Evolutionary conservation across 2,113 vertebrate species (phyloP).

Genomic region (Lutjanus erythropterus): DNA sequence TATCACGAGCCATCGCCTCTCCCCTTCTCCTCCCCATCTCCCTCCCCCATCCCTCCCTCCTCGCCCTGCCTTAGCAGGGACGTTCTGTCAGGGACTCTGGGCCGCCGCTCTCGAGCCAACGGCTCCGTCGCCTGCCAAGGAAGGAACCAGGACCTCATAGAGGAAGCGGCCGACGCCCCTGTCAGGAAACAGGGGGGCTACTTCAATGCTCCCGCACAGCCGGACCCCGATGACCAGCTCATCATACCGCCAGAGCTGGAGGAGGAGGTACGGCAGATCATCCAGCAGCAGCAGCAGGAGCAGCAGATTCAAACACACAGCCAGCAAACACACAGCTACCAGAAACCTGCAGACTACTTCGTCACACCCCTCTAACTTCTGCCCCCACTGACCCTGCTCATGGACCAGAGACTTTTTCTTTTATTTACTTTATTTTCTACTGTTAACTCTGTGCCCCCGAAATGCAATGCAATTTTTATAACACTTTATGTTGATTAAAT

Average conservation of each 20-base stretch:
- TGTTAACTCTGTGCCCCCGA: conserved; percentile 66
- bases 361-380: conserved; percentile 91
- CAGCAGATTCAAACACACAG: conserved; percentile 76
- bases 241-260: conserved; percentile 98
- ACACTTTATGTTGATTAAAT: conserved; percentile 63
- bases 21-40: conserved; percentile 70
- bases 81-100: conserved; percentile 87
- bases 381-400: conserved; percentile 28
- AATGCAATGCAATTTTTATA: conserved; percentile 76
- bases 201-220: conserved; percentile 95
- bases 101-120: conserved; percentile 89
- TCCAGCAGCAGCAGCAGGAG: conserved; percentile 91
- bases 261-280: conserved; percentile 97
- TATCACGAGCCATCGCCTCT: conserved; percentile 45
- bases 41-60: conserved; percentile 87
- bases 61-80: conserved; percentile 88
- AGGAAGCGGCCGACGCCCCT: conserved; percentile 91
- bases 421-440: conserved; percentile 71
- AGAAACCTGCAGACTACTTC: conserved; percentile 89
- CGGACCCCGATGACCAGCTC: conserved; percentile 96
- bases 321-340: conserved; percentile 82
- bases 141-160: conserved; percentile 94
- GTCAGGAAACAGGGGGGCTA: conserved; percentile 93
- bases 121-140: conserved; percentile 94
- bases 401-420: conserved; percentile 50